phyloP scores from a whole-genome alignment of 2,113 vertebrate genomes.

The Tragelaphus imberbis region DNA sequence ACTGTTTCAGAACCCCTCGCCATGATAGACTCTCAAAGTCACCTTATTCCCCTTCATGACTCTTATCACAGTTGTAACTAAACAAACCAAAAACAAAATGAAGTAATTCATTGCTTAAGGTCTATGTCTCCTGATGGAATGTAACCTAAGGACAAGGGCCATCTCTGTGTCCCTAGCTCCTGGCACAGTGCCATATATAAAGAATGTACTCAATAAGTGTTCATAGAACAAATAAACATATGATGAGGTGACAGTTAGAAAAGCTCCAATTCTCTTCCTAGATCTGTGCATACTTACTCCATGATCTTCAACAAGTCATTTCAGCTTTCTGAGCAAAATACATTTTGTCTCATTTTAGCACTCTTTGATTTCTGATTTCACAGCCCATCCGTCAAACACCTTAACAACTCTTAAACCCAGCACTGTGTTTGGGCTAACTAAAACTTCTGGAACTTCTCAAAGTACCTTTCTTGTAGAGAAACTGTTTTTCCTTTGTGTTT shows the following conservation, averaged over 20 bases:
- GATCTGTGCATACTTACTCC: background rate
- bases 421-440: background rate
- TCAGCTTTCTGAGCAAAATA: background rate
- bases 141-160: background rate
- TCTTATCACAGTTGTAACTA: background rate
- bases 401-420: background rate
- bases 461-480: background rate
- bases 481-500: background rate
- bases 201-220: conserved; percentile 15
- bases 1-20: background rate
- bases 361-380: background rate
- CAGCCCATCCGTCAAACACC: background rate
- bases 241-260: background rate
- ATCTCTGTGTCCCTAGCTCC: background rate
- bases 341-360: background rate
- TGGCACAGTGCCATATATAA: background rate
- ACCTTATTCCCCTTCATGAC: background rate
- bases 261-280: background rate
- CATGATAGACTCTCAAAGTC: background rate
- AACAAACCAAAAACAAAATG: background rate
- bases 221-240: background rate
- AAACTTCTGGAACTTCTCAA: background rate
- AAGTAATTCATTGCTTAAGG: background rate
- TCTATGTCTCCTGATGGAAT: background rate
- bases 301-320: background rate